These are phyloP conservation scores for Lindbergichthys nudifrons DNA, from an alignment of 2,797 vertebrate species.

Conservation along the genomic window DNA sequence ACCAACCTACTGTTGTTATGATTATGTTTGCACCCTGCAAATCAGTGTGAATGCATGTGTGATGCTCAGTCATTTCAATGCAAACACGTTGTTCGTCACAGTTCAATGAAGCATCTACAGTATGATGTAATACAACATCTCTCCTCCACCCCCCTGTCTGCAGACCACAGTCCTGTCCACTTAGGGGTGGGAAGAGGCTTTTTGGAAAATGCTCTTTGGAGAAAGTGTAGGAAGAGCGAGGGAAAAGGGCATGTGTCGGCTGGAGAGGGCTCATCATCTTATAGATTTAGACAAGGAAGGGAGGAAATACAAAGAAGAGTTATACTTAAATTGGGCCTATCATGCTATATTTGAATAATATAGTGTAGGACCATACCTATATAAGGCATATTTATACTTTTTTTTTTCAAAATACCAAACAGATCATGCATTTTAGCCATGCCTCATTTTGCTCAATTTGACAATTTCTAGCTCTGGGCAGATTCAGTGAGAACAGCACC, in stretches of 20 bases:
- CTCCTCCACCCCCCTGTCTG: slow-evolving; percentile 6
- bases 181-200: slow-evolving; percentile 17
- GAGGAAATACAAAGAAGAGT: neutral
- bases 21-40: slow-evolving; percentile 14
- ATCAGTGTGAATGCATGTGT: neutral
- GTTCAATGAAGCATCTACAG: slow-evolving; percentile 8
- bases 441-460: no score
- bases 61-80: neutral
- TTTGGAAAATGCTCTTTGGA: slow-evolving; percentile 34
- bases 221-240: slow-evolving; percentile 1
- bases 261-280: slow-evolving; percentile 18
- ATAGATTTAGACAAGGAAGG: neutral
- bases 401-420: no score
- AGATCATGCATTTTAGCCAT: no score
- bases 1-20: slow-evolving; percentile 80
- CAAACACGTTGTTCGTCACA: neutral
- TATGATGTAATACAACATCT: slow-evolving; percentile 35
- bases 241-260: slow-evolving; percentile 5
- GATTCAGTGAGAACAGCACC: no score
- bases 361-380: no score
- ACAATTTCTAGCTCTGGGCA: no score
- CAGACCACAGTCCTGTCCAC: slow-evolving; percentile 29
- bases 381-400: no score
- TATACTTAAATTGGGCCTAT: no score
- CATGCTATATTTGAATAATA: no score